Percentiles rank a stretch among this genome's conserved stretches.
These are phyloP conservation scores for Pelochelys cantorii DNA, from an alignment of 2,797 vertebrate genomes.

Conservation along the genomic window DNA sequence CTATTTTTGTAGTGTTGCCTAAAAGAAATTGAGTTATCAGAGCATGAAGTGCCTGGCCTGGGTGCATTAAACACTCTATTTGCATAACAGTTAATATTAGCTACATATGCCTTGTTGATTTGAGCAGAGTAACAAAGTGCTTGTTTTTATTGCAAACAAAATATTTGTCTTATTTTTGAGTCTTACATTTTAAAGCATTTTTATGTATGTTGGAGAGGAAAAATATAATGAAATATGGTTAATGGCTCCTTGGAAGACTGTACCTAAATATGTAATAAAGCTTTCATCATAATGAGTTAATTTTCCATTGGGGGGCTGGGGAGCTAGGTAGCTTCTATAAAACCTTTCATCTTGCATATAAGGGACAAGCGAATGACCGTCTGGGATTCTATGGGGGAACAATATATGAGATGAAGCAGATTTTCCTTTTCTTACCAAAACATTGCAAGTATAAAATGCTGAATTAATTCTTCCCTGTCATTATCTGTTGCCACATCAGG, in stretches of 20 bases:
- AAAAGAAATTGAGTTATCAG: conserved; percentile 32
- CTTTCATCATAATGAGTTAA: neutral
- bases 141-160: neutral
- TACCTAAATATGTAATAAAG: neutral
- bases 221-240: neutral
- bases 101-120: neutral
- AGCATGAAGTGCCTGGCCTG: conserved; percentile 7
- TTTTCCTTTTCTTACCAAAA: neutral
- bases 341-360: conserved; percentile 5
- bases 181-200: neutral
- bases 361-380: conserved; percentile 20
- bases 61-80: conserved; percentile 5
- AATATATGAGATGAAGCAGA: neutral
- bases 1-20: neutral
- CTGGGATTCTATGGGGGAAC: neutral
- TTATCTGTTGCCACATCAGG: conserved; percentile 30
- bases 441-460: conserved; percentile 7
- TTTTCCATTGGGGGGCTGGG: neutral
- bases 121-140: neutral
- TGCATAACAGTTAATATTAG: neutral
- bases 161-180: neutral
- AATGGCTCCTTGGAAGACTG: neutral
- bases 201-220: neutral
- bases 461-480: conserved; percentile 8
- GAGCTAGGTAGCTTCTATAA: neutral